Evolutionary conservation across 2,888 invertebrate species (phyloP), one percentile per base, ranked within the genome.

Genomic region (Philopedon plagiatum): DNA sequence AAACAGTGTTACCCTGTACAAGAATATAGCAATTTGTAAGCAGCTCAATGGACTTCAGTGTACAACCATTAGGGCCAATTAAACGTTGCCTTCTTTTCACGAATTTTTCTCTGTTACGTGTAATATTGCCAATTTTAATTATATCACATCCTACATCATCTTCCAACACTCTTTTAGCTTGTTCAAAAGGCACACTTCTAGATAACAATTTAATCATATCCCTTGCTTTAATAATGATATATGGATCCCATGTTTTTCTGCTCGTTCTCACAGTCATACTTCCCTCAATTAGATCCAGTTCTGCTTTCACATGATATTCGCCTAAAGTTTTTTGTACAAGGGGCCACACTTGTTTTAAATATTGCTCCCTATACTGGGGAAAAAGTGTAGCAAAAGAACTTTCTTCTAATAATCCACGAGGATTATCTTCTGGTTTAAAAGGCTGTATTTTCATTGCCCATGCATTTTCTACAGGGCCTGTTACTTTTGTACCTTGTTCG

Each of bases 171-270:
- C 92, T 88, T 11, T 91, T 90, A 1, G 98, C 98, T 86, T 99
- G 98, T 85, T 99, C 99, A 79, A 93, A 96, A 0, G 99, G 98
- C 0, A 99, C 99, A 85, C 97, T 97, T 77, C 99, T 89, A 0
- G 98, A 95, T 80, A 99, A 86, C 1, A 99, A 87, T 85, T 97
- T 98, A 79, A 99, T 94, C 87, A 99, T 90, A 85, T 99, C 99
- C 73, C 99, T 89, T 0, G 98, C 97, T 87, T 99, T 99, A 26
- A 99, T 89, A 49, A 99, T 95, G 63, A 98, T 94, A 79, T 94
- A 99, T 0, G 99, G 99, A 87, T 99, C 99, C 97, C 97, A 99
- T 0, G 99, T 99, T 88, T 98, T 98, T 63, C 94, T 88, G 0
- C 98, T 98, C 0, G 99, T 99, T 84, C 89, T 90, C 0, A 99